Evolutionary conservation across 2,113 vertebrate genomes (phyloP).

Genomic region (Dasypus novemcinctus): DNA sequence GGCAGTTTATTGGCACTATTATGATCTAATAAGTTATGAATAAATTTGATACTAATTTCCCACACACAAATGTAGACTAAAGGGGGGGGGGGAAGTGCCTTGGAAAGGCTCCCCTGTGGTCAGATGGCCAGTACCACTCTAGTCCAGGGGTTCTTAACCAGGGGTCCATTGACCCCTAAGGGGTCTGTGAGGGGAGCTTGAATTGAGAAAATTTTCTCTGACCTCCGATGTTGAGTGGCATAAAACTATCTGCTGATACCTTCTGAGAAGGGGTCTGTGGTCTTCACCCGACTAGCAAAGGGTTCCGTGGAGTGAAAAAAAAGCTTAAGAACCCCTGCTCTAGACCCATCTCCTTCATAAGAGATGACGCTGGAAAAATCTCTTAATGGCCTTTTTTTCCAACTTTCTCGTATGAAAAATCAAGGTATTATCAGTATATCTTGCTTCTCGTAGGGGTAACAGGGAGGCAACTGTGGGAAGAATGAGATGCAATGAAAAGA

Average conservation of each 20-base stretch:
- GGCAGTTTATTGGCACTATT: neutral
- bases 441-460: neutral
- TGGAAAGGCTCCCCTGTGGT: neutral
- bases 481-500: no score
- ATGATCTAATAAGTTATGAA: neutral
- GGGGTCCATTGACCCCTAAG: no score
- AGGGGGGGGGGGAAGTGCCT: no score
- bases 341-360: neutral
- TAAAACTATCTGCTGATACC: no score
- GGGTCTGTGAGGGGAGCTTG: no score
- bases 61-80: neutral
- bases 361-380: accelerated
- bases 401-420: neutral
- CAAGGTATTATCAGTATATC: neutral
- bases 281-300: no score
- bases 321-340: no score
- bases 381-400: neutral
- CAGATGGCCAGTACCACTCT: neutral
- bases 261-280: no score
- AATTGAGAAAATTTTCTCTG: no score
- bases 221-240: no score
- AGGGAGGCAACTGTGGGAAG: neutral
- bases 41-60: neutral
- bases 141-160: no score
- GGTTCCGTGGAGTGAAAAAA: no score